Conservation (phyloP, 2,113 vertebrate species). For the Pygoscelis adeliae region DNA sequence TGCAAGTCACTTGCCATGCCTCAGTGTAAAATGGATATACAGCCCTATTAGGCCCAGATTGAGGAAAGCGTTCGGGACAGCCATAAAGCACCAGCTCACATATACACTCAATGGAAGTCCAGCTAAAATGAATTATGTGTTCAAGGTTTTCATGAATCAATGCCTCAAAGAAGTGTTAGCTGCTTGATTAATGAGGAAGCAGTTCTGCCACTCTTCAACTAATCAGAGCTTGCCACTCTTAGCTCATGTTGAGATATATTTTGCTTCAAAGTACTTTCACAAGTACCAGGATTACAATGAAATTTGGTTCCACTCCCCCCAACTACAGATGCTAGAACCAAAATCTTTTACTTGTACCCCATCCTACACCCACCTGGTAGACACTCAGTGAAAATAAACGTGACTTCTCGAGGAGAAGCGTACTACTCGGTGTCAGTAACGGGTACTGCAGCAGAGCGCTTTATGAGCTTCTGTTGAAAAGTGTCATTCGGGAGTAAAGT, state of each 20-base stretch:
- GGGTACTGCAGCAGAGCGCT: background rate
- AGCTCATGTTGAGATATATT: background rate
- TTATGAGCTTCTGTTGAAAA: background rate
- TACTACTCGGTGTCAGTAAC: background rate
- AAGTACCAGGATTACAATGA: background rate
- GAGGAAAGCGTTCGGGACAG: background rate
- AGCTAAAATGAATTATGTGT: background rate
- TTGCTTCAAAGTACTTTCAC: background rate
- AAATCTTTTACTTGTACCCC: background rate
- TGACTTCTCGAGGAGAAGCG: fast-evolving
- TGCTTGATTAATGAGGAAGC: background rate
- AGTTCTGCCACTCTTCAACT: background rate
- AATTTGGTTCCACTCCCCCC: background rate
- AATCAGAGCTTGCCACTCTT: background rate
- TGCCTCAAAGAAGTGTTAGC: background rate
- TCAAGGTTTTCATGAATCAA: background rate
- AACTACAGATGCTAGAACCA: background rate
- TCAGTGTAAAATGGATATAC: background rate
- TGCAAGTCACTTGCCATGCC: background rate
- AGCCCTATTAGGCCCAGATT: background rate
- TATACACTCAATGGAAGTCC: background rate
- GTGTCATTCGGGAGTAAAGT: background rate
- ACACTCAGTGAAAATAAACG: background rate
- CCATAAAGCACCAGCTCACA: background rate
- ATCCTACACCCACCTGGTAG: too few relatives aligned